Conservation (phyloP, 1,140 invertebrate genomes). For the Zaprionus vittiger region DNA sequence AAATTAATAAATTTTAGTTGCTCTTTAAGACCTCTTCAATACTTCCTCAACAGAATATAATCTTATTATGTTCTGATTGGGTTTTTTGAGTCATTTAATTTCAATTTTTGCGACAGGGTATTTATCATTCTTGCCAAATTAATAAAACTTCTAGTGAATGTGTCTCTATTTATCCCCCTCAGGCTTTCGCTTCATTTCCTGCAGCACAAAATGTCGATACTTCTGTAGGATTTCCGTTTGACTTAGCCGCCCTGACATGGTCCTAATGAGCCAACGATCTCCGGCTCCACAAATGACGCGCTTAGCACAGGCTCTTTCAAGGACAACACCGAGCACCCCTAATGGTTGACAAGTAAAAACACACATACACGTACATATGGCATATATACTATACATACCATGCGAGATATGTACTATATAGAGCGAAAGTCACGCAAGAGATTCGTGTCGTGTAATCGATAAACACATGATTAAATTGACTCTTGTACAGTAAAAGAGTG, state of each 20-base stretch:
- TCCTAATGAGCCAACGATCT: constrained; percentile 28
- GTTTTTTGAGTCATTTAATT: too few relatives aligned
- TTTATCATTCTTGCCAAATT: background rate
- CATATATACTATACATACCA: background rate
- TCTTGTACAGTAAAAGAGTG: background rate
- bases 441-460: constrained; percentile 22
- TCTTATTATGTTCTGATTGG: too few relatives aligned
- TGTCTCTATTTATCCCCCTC: background rate
- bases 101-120: background rate
- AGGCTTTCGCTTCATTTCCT: constrained; percentile 26
- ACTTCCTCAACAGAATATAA: too few relatives aligned
- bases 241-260: constrained; percentile 1
- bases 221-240: constrained; percentile 37
- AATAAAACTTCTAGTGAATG: constrained; percentile 12
- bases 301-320: constrained; percentile 26
- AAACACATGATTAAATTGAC: background rate
- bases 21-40: too few relatives aligned
- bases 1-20: too few relatives aligned
- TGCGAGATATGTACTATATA: background rate
- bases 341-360: constrained; percentile 35
- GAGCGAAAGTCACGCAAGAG: constrained; percentile 41
- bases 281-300: background rate
- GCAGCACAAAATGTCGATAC: constrained; percentile 33
- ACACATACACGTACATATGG: background rate
- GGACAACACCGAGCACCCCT: constrained; percentile 24